Evolutionary conservation across 2,888 invertebrate genomes (phyloP).

Genomic region (Callimorpha dominula): DNA sequence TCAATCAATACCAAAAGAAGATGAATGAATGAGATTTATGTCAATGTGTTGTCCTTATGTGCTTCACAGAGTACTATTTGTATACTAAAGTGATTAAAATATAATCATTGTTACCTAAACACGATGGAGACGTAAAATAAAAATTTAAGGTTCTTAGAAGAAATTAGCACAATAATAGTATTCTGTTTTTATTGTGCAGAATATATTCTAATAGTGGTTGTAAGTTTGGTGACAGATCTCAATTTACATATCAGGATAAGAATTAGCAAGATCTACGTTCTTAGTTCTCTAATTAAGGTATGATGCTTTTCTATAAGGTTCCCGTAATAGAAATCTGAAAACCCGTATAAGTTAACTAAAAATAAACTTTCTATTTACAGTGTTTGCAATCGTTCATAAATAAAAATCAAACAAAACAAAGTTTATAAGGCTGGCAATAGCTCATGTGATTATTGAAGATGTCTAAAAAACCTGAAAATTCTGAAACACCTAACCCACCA

Average conservation of each 20-base stretch:
- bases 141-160: neutral
- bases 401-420: neutral
- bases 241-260: neutral
- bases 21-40: neutral
- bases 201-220: neutral
- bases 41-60: neutral
- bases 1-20: neutral
- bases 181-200: neutral
- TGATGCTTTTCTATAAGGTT: neutral
- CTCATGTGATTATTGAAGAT: neutral
- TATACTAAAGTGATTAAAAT: neutral
- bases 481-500: neutral
- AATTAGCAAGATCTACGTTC: too few relatives aligned
- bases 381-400: neutral
- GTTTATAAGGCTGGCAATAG: neutral
- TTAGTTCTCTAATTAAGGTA: neutral
- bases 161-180: neutral
- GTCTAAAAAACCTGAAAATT: neutral
- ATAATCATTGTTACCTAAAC: neutral
- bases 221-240: too few relatives aligned
- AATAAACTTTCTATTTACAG: neutral
- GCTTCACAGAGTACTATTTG: neutral
- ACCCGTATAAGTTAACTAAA: neutral
- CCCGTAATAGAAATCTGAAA: neutral
- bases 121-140: neutral